Conservation (phyloP, 2,113 vertebrate species). For the Macrotus californicus region DNA sequence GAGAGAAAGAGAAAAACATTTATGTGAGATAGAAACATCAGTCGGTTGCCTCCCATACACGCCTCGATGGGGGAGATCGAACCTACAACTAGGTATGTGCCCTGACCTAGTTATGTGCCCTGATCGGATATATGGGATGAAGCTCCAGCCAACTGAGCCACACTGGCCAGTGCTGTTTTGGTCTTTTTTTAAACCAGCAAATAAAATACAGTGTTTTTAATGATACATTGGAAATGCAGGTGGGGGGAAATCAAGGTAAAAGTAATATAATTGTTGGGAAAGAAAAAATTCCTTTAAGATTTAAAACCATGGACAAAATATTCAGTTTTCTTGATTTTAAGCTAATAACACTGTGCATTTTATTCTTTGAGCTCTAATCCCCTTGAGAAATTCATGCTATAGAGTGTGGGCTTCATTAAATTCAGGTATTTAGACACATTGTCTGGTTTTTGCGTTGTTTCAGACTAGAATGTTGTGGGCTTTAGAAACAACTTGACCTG, state of each 20-base stretch:
- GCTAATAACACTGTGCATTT: conserved; percentile 15
- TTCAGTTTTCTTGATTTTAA: conserved; percentile 55
- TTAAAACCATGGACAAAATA: neutral
- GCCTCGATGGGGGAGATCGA: too few species aligned
- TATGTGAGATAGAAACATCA: too few species aligned
- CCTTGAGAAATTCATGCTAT: neutral
- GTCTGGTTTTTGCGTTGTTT: conserved; percentile 10
- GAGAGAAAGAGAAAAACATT: too few species aligned
- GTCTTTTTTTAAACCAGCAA: conserved; percentile 1
- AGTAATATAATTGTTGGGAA: conserved; percentile 17
- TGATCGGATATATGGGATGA: too few species aligned
- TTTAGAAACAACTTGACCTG: conserved; percentile 25
- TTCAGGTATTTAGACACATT: neutral
- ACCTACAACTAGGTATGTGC: too few species aligned
- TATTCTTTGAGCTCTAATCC: conserved; percentile 21
- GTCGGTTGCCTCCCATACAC: too few species aligned
- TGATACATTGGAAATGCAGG: conserved; percentile 10
- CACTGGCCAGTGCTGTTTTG: neutral
- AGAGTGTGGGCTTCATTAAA: neutral
- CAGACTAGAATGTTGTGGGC: neutral
- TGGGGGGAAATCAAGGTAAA: conserved; percentile 17
- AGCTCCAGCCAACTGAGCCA: too few species aligned
- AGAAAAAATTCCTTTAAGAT: conserved; percentile 27
- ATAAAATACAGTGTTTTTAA: conserved; percentile 29
- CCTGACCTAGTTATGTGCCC: too few species aligned